Base-by-base conservation (phyloP, 2,797 vertebrate species). In the Hozukius guyotensis region DNA sequence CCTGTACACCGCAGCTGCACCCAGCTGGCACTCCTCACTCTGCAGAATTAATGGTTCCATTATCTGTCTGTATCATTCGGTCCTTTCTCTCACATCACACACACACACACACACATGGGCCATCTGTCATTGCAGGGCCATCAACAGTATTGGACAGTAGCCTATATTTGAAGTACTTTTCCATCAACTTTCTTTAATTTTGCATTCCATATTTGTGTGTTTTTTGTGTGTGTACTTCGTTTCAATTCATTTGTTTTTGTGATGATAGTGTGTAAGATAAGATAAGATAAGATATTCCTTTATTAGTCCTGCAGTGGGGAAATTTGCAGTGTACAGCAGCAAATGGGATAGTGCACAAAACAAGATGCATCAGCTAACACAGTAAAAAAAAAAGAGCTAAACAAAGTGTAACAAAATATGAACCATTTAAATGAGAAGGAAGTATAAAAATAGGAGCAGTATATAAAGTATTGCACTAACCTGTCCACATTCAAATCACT, bases 21-120 rank as follows among this genome's bases (percentile, higher is more conserved):
- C 87, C 88, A 81, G 91, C 90, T 93, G 92, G 93, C 93, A 90
- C 86, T 79, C 77, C 81, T 92, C 87, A 84, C 89, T 82, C 85
- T 69, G 81, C 85, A 92, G 89, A 93, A 93, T 93, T 93, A 95
- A 93, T 92, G 91, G 88, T 84, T 82, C 82, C 92, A 92, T 95
- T 93, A 93, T 94, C 83, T 82, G 77, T 75, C 84, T 52, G 85
- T 79, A 10, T 78, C 86, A 80, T 81, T 91, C 89, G 80, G 87
- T 68, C 72, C 84, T 76, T 75, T 85, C 78, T 72, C 83, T 81
- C 66, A 55, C 77, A 83, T 68, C 27, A 69, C 65, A 46, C 67
- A 71, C 73, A 20, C 65, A 56, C 74, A 53, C 31, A 60, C 63
- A 65, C 74, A 72, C 32, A 77, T 8, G 36, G 72, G 61, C 82